A percentile compares a stretch with the other conserved stretches of the same genome.
Evolutionary conservation across 2,888 invertebrate species (phyloP).

Genomic region (Lissonota sp.): DNA sequence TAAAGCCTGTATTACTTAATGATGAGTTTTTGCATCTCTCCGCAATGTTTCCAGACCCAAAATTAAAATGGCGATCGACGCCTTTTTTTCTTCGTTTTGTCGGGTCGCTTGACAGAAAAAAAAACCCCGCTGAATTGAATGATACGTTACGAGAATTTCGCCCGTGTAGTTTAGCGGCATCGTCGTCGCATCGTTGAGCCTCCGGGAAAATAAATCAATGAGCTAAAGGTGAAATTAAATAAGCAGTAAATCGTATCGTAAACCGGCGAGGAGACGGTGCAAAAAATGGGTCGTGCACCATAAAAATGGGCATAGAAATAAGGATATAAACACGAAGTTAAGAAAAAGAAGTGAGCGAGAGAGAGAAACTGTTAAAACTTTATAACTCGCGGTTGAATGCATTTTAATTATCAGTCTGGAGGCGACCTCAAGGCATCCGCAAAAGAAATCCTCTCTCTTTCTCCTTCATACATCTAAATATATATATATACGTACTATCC

Average conservation of each 20-base stretch:
- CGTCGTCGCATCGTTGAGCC: constrained; percentile 4
- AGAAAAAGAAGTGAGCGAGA: constrained; percentile 5
- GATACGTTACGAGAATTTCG: constrained; percentile 27
- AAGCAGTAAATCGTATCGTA: constrained; percentile 77
- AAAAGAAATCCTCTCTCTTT: constrained; percentile 31
- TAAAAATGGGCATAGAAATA: constrained; percentile 61
- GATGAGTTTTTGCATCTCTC: too few species aligned
- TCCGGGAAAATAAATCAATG: constrained; percentile 70
- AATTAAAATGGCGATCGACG: too few species aligned
- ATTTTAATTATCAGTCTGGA: constrained; percentile 78
- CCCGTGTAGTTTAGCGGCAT: background rate
- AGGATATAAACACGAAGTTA: constrained; percentile 27
- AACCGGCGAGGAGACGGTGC: constrained; percentile 63
- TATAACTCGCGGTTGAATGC: constrained; percentile 77
- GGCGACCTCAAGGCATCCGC: constrained; percentile 57
- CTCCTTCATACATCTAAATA: background rate
- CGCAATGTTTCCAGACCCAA: too few species aligned
- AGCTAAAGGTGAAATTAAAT: constrained; percentile 73
- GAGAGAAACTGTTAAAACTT: constrained; percentile 71
- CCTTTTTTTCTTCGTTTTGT: too few species aligned
- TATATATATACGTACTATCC: constrained; percentile 13
- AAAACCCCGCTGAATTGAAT: background rate
- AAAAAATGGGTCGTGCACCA: constrained; percentile 70
- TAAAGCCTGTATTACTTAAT: too few species aligned
- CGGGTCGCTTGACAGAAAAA: too few species aligned